These are phyloP conservation scores for Bombyx mandarina DNA, from an alignment of 1,140 invertebrate species.

Conservation along the genomic window DNA sequence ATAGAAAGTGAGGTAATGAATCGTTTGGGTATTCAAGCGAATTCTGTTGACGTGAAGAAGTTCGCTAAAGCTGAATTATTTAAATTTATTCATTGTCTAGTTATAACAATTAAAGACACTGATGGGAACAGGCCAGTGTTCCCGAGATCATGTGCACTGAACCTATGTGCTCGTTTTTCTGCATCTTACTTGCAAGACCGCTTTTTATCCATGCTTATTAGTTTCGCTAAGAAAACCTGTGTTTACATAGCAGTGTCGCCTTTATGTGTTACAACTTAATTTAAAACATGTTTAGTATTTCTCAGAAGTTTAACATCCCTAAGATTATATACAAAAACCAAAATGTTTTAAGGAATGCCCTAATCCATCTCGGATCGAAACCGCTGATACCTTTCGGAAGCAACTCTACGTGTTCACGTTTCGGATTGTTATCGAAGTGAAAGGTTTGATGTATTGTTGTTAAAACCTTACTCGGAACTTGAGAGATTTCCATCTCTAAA, in stretches of 20 bases:
- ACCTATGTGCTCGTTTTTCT: constrained; percentile 31
- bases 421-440: constrained; percentile 17
- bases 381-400: constrained; percentile 19
- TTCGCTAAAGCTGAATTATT: too few relatives aligned
- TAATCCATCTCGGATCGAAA: background rate
- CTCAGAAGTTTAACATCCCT: too few relatives aligned
- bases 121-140: constrained; percentile 29
- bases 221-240: constrained; percentile 34
- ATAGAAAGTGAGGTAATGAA: too few relatives aligned
- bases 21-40: too few relatives aligned
- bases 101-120: constrained; percentile 29
- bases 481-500: constrained; percentile 3
- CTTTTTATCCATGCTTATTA: constrained; percentile 36
- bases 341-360: too few relatives aligned
- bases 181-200: constrained; percentile 28
- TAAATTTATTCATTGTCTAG: constrained; percentile 6
- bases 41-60: too few relatives aligned
- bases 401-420: constrained; percentile 9
- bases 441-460: constrained; percentile 12
- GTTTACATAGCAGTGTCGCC: constrained; percentile 12
- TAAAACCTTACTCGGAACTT: background rate
- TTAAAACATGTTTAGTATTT: too few relatives aligned
- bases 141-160: constrained; percentile 27
- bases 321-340: too few relatives aligned
- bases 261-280: too few relatives aligned